Conservation (phyloP, 2,888 invertebrate genomes). For the Thymelicus acteon region DNA sequence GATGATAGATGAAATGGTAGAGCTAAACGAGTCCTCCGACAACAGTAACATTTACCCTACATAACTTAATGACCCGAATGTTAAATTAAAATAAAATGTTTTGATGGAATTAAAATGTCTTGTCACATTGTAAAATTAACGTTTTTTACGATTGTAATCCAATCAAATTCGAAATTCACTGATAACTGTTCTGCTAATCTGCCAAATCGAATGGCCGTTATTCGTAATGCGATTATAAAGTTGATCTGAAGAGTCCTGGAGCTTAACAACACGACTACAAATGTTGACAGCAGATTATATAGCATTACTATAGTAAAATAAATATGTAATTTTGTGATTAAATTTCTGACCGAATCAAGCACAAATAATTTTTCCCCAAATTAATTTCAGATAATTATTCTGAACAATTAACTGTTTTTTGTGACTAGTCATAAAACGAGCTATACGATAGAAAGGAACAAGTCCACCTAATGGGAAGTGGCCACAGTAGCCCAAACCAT, state of each 20-base stretch:
- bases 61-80: not conserved
- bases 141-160: constrained; percentile 19
- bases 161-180: constrained; percentile 7
- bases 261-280: constrained; percentile 14
- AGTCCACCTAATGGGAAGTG: no score
- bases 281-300: constrained; percentile 34
- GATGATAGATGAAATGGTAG: no score
- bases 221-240: constrained; percentile 24
- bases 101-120: constrained; percentile 5
- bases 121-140: constrained; percentile 4
- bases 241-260: constrained; percentile 8
- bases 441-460: no score
- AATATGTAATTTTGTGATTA: not conserved
- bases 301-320: constrained; percentile 2
- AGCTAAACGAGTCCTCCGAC: no score
- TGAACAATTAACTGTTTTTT: not conserved
- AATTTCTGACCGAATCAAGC: not conserved
- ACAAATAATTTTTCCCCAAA: not conserved
- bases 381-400: not conserved
- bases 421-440: no score
- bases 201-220: constrained; percentile 29
- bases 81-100: not conserved
- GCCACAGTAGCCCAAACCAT: no score
- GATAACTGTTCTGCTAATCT: constrained; percentile 28
- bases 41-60: not conserved